A percentile compares a stretch with the other conserved stretches of the same genome.
These are phyloP conservation scores for Dione vanillae DNA, from an alignment of 2,888 invertebrate genomes.

Conservation along the genomic window DNA sequence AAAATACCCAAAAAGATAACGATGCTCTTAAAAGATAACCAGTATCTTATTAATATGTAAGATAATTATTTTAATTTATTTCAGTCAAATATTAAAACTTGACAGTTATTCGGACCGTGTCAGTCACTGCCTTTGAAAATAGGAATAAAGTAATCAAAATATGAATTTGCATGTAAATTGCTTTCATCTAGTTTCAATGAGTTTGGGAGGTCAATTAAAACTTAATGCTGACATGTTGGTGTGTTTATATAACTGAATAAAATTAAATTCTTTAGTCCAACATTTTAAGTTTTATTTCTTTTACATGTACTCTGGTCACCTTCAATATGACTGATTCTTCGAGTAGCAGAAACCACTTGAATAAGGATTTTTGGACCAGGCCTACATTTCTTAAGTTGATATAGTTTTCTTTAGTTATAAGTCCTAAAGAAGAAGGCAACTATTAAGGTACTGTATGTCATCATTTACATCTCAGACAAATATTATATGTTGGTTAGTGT, in stretches of 20 bases:
- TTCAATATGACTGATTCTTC: no score
- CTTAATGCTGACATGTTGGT: conserved; percentile 27
- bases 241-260: conserved; percentile 3
- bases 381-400: no score
- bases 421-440: no score
- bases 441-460: no score
- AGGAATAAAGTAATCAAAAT: conserved; percentile 37
- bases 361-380: no score
- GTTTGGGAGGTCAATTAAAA: conserved; percentile 29
- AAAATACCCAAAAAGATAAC: no score
- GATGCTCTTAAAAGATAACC: not conserved
- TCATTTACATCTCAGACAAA: no score
- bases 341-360: no score
- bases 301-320: no score
- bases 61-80: conserved; percentile 2
- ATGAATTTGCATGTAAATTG: conserved; percentile 36
- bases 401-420: no score
- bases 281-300: not conserved
- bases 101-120: conserved; percentile 25
- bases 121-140: conserved; percentile 29
- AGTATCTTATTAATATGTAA: not conserved
- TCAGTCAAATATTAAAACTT: conserved; percentile 21
- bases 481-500: no score
- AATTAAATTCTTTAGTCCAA: not conserved
- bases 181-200: conserved; percentile 31